Evolutionary conservation across 1,140 invertebrate genomes (phyloP).

Genomic region (Eciton burchellii): DNA sequence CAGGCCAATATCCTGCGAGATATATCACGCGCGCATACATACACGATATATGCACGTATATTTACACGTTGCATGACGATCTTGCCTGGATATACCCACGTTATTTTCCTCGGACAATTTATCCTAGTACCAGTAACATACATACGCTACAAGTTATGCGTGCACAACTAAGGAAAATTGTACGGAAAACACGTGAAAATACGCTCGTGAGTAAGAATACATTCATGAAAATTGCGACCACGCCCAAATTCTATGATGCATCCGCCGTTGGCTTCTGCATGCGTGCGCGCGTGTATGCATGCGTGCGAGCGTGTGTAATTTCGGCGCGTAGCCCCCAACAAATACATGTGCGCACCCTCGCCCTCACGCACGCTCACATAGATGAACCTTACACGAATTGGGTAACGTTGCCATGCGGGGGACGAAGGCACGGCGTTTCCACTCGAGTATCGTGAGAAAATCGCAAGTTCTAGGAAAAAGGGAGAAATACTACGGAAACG

Average conservation of each 20-base stretch:
- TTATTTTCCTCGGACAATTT: conserved; percentile 24
- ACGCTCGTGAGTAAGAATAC: conserved; percentile 9
- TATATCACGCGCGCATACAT: conserved; percentile 33
- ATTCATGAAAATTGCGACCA: conserved; percentile 69
- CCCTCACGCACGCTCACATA: neutral
- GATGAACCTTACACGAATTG: neutral
- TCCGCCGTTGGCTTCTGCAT: neutral
- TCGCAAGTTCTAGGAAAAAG: conserved; percentile 26
- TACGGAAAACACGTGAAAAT: conserved; percentile 27
- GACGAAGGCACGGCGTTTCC: conserved; percentile 38
- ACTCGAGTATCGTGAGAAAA: conserved; percentile 63
- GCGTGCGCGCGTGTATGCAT: conserved; percentile 1
- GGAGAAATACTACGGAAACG: conserved; percentile 4
- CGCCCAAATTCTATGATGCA: conserved; percentile 29
- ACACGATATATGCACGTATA: neutral
- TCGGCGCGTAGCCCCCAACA: conserved; percentile 19
- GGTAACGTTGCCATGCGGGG: conserved; percentile 53
- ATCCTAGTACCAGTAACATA: neutral
- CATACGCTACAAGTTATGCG: neutral
- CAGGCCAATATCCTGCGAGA: conserved; percentile 70
- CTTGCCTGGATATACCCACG: conserved; percentile 54
- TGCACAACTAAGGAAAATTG: neutral
- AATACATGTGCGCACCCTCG: neutral
- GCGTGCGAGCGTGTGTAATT: conserved; percentile 19
- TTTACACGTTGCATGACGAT: conserved; percentile 10